These are phyloP conservation scores for Calidris pugnax DNA, from an alignment of 2,113 vertebrate species.

Conservation along the genomic window DNA sequence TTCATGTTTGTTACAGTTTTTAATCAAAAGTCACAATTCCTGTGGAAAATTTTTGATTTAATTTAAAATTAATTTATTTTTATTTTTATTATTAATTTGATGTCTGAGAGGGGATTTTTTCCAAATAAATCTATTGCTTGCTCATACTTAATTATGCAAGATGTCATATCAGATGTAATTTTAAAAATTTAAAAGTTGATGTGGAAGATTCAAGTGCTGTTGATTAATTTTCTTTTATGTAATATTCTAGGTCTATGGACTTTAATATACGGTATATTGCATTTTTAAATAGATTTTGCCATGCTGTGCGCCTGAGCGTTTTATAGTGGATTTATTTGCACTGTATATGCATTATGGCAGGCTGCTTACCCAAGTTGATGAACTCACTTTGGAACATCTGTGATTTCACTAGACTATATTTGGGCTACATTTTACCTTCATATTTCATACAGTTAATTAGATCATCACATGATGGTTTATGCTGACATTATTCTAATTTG, in stretches of 20 bases:
- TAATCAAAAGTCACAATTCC: not conserved
- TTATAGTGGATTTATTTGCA: not conserved
- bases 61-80: not conserved
- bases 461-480: not conserved
- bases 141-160: not conserved
- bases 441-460: not conserved
- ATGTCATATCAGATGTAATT: not conserved
- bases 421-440: not conserved
- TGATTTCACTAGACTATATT: not conserved
- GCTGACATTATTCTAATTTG: not conserved
- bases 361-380: not conserved
- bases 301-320: not conserved
- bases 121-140: not conserved
- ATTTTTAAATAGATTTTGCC: not conserved
- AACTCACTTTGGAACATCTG: not conserved
- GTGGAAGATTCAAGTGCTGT: not conserved
- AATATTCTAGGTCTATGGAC: not conserved
- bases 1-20: not conserved
- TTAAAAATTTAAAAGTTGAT: not conserved
- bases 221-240: not conserved
- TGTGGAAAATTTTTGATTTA: not conserved
- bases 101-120: not conserved
- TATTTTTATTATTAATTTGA: not conserved
- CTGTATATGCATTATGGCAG: not conserved
- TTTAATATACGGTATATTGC: not conserved